phyloP scores from a whole-genome alignment of 1,140 invertebrate genomes.

The Cydia splendana region DNA sequence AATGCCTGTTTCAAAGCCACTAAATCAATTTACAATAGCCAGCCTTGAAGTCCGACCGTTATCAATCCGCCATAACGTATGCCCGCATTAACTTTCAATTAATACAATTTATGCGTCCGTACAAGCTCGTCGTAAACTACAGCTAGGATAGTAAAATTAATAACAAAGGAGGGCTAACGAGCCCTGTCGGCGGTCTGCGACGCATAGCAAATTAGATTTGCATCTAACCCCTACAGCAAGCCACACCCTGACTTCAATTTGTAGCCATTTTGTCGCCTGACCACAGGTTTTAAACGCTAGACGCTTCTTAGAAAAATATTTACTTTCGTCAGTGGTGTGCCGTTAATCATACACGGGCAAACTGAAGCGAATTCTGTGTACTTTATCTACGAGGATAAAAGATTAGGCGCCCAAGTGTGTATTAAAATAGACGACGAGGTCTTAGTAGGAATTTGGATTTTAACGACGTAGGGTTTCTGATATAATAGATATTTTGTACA shows the following conservation, averaged over 20 bases:
- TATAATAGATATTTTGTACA: too few species aligned
- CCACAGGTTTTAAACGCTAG: conserved; percentile 35
- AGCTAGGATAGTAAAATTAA: conserved; percentile 65
- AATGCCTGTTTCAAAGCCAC: background rate
- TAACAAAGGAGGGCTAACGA: conserved; percentile 70
- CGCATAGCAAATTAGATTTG: conserved; percentile 71
- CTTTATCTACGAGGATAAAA: too few species aligned
- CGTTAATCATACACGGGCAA: background rate
- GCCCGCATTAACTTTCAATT: conserved; percentile 76
- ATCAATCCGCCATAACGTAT: conserved; percentile 30
- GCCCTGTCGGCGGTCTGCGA: conserved; percentile 55
- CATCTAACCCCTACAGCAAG: conserved; percentile 61
- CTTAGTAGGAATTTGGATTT: too few species aligned
- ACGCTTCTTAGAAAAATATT: background rate
- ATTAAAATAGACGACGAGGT: too few species aligned
- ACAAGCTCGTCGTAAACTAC: conserved; percentile 66
- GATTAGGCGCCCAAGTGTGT: too few species aligned
- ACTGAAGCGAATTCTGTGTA: background rate
- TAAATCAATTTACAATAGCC: conserved; percentile 22
- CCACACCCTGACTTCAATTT: conserved; percentile 43
- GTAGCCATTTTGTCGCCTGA: conserved; percentile 54
- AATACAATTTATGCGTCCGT: conserved; percentile 64
- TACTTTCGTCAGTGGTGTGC: background rate
- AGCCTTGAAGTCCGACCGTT: background rate
- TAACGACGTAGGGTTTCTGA: too few species aligned